Conservation (phyloP, 1,140 invertebrate genomes). For the Ceratina japonica region DNA sequence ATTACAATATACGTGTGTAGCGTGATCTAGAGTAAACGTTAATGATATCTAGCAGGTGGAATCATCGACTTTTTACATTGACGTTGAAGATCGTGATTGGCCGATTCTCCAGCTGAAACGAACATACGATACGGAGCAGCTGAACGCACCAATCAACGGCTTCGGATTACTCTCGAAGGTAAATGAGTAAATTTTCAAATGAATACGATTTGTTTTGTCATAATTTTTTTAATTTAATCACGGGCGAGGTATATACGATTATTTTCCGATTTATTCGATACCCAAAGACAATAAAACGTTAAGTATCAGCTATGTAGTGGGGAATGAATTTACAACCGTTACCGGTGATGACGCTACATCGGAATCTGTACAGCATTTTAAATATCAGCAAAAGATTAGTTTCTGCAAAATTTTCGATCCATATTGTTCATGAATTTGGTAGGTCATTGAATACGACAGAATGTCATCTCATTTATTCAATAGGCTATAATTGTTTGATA, state of each 20-base stretch:
- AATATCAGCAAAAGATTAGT: not conserved
- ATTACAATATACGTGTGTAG: no score
- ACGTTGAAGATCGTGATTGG: constrained; percentile 10
- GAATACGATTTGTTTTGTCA: not conserved
- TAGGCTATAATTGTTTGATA: not conserved
- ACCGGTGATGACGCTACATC: constrained; percentile 24
- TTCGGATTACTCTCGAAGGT: not conserved
- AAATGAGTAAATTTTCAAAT: not conserved
- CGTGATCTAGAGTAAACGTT: not conserved
- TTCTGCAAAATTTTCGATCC: not conserved
- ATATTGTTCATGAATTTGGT: not conserved
- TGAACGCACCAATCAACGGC: not conserved
- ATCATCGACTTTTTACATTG: constrained; percentile 15
- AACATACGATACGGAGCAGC: constrained; percentile 11
- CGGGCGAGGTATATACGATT: no score
- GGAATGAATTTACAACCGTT: constrained; percentile 5
- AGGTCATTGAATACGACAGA: not conserved
- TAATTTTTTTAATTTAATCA: not conserved
- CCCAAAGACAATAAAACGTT: not conserved
- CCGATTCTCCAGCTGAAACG: not conserved
- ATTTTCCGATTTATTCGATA: no score
- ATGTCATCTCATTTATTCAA: not conserved
- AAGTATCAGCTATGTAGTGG: not conserved
- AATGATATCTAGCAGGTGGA: not conserved
- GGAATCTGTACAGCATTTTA: not conserved